Evolutionary conservation across 2,797 vertebrate genomes (phyloP).

Genomic region (Pelobates cultripes): DNA sequence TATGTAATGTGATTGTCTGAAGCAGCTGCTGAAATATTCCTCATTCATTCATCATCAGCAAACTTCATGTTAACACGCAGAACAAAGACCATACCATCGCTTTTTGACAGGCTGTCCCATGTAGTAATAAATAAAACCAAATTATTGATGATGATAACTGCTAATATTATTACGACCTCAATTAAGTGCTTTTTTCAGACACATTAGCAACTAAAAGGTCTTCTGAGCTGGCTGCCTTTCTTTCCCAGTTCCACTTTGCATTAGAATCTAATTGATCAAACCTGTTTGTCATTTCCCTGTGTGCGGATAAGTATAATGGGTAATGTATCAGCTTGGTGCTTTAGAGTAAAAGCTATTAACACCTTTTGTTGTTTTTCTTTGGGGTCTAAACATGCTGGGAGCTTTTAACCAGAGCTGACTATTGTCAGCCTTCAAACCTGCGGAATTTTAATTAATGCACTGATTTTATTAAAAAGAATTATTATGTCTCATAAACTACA

Average conservation of each 20-base stretch:
- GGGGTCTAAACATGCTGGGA: conserved; percentile 83
- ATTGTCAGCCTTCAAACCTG: conserved; percentile 37
- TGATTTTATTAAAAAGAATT: neutral
- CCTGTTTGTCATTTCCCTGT: conserved; percentile 86
- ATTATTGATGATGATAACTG: conserved; percentile 79
- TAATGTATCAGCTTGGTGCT: conserved; percentile 89
- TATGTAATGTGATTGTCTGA: conserved; percentile 60
- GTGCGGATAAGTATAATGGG: conserved; percentile 89
- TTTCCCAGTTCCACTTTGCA: conserved; percentile 75
- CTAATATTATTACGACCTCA: conserved; percentile 84
- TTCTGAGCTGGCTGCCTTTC: conserved; percentile 65
- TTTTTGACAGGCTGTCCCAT: conserved; percentile 70
- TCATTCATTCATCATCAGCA: conserved; percentile 58
- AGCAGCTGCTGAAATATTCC: conserved; percentile 68
- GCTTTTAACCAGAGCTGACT: conserved; percentile 65
- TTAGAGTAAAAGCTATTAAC: conserved; percentile 93
- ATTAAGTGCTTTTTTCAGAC: conserved; percentile 80
- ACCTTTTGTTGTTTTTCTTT: conserved; percentile 91
- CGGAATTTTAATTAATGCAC: conserved; percentile 50
- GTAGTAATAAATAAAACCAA: conserved; percentile 78
- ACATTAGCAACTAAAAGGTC: conserved; percentile 81
- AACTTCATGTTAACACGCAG: conserved; percentile 62
- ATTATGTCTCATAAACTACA: too few relatives aligned
- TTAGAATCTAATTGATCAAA: conserved; percentile 89
- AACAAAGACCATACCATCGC: conserved; percentile 66